phyloP scores from a whole-genome alignment of 1,140 invertebrate genomes.

The Megalonaias nervosa region DNA sequence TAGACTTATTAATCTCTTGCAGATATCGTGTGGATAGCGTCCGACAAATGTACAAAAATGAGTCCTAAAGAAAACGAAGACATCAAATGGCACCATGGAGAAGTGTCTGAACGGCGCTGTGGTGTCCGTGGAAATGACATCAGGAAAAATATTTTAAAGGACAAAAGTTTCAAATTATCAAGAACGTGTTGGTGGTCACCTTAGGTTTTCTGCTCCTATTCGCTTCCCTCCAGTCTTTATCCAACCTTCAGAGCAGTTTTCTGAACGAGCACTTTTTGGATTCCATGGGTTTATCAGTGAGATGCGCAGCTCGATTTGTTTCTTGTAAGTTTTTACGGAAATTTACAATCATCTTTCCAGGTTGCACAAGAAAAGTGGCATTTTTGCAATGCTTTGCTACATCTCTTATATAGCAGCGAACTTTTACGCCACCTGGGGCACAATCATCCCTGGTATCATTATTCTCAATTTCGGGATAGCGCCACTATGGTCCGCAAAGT shows the following conservation, averaged over 20 bases:
- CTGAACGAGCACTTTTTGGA: slow-evolving; percentile 59
- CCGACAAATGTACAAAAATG: too few relatives aligned
- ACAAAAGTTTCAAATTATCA: slow-evolving; percentile 51
- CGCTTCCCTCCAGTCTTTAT: slow-evolving; percentile 62
- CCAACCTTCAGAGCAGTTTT: slow-evolving; percentile 61
- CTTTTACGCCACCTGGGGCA: slow-evolving; percentile 82
- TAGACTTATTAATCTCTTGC: too few relatives aligned
- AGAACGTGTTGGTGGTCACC: slow-evolving; percentile 62
- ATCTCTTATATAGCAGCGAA: slow-evolving; percentile 93
- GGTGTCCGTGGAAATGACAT: not conserved
- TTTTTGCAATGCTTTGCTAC: slow-evolving; percentile 90
- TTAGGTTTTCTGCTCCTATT: slow-evolving; percentile 64
- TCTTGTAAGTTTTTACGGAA: slow-evolving; percentile 95
- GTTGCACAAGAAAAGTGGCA: slow-evolving; percentile 95
- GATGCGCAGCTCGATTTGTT: slow-evolving; percentile 91
- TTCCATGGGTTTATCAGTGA: slow-evolving; percentile 77
- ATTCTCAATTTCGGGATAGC: slow-evolving; percentile 90
- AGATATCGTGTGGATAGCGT: too few relatives aligned
- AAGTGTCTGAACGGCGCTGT: not conserved
- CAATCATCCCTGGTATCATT: slow-evolving; percentile 90
- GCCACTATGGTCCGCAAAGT: slow-evolving; percentile 97
- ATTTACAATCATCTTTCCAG: slow-evolving; percentile 76
- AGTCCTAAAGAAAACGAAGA: too few relatives aligned
- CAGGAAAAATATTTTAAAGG: slow-evolving; percentile 20
- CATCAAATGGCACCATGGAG: not conserved